phyloP scores from a whole-genome alignment of 2,888 invertebrate genomes.

The Caenorhabditis angaria region DNA sequence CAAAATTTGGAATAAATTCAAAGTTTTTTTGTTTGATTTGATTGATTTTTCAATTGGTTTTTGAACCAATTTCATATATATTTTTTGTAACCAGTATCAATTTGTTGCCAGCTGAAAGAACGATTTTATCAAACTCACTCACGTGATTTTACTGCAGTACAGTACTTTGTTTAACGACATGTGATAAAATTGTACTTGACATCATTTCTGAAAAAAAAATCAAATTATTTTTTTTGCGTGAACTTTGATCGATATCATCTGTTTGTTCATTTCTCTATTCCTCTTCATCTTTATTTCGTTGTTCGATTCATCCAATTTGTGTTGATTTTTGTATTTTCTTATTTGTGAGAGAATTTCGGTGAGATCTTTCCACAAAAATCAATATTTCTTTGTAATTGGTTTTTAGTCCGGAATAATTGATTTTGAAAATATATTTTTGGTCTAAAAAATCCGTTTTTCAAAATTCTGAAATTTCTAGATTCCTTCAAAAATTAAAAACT shows the following conservation, averaged over 20 bases:
- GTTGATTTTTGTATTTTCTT: background rate
- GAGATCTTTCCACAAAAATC: no score
- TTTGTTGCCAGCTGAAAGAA: no score
- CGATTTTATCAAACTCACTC: no score
- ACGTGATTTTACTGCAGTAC: no score
- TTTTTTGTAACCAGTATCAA: background rate
- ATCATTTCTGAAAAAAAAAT: background rate
- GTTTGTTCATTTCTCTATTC: background rate
- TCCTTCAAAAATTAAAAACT: background rate
- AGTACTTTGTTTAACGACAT: no score
- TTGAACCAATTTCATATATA: background rate
- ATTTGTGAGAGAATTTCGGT: no score
- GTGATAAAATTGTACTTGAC: no score
- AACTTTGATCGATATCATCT: background rate
- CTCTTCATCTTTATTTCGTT: background rate
- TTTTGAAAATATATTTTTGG: no score
- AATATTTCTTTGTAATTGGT: no score
- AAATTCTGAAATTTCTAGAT: background rate
- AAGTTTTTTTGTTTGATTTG: no score
- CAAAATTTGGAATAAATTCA: conserved; percentile 6
- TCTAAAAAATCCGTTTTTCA: conserved; percentile 9
- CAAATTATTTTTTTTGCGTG: background rate
- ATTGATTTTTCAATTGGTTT: no score
- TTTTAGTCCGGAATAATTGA: no score
- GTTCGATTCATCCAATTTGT: background rate